Conservation (phyloP, 2,888 invertebrate genomes). For the Phlogophora meticulosa region DNA sequence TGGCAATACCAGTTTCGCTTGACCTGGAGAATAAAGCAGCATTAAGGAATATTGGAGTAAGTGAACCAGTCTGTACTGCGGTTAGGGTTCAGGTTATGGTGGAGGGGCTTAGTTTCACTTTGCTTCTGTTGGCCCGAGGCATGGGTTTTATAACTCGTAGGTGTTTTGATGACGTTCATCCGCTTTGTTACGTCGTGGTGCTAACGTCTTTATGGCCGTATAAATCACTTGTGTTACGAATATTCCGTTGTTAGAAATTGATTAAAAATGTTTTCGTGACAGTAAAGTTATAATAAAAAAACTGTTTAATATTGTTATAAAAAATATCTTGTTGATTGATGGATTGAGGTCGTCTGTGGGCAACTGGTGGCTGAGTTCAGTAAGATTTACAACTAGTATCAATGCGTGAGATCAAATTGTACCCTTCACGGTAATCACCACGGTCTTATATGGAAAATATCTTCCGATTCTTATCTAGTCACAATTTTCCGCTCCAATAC, state of each 20-base stretch:
- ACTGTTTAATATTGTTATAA: slow-evolving; percentile 31
- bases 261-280: slow-evolving; percentile 51
- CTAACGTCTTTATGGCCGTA: slow-evolving; percentile 75
- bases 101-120: slow-evolving; percentile 79
- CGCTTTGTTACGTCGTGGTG: slow-evolving; percentile 72
- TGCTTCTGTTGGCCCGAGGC: slow-evolving; percentile 83
- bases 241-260: slow-evolving; percentile 63
- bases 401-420: slow-evolving; percentile 3
- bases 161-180: slow-evolving; percentile 76
- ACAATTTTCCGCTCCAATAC: slow-evolving; percentile 49
- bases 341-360: slow-evolving; percentile 28
- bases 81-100: slow-evolving; percentile 69
- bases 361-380: not conserved
- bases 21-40: slow-evolving; percentile 65
- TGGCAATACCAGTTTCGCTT: slow-evolving; percentile 68
- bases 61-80: slow-evolving; percentile 39
- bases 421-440: slow-evolving; percentile 19
- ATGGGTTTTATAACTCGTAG: slow-evolving; percentile 77
- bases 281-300: slow-evolving; percentile 50
- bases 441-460: slow-evolving; percentile 38
- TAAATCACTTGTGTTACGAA: slow-evolving; percentile 64
- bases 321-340: slow-evolving; percentile 33
- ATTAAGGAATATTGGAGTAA: slow-evolving; percentile 36
- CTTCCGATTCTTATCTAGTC: slow-evolving; percentile 33
- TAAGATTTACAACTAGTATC: slow-evolving; percentile 8